Evolutionary conservation across 2,888 invertebrate species (phyloP).

Genomic region (Matsumyia berberina): DNA sequence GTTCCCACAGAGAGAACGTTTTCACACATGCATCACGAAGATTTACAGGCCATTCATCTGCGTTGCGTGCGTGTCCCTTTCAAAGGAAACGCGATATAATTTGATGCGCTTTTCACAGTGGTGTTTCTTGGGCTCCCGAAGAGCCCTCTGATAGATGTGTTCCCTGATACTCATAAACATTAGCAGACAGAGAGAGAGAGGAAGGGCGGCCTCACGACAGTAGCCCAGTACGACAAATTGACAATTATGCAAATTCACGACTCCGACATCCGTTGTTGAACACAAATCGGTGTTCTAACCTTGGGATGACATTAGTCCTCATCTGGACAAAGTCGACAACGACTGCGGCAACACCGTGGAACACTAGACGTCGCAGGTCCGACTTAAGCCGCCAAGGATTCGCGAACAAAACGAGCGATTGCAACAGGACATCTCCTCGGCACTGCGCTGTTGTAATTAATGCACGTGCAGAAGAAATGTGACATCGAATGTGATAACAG

Average conservation of each 20-base stretch:
- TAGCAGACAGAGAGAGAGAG: constrained; percentile 31
- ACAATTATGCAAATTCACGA: constrained; percentile 72
- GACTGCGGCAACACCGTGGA: not conserved
- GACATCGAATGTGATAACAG: constrained; percentile 73
- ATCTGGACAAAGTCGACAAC: constrained; percentile 22
- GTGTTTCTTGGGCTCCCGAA: constrained; percentile 42
- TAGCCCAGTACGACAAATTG: constrained; percentile 58
- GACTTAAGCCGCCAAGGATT: constrained; percentile 23
- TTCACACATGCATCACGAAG: constrained; percentile 74
- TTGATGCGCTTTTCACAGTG: constrained; percentile 66
- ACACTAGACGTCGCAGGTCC: not conserved
- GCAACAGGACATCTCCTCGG: constrained; percentile 53
- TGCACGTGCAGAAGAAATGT: constrained; percentile 65
- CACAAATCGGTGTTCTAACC: constrained; percentile 54
- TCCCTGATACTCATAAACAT: constrained; percentile 59
- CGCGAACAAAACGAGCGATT: constrained; percentile 50
- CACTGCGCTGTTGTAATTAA: constrained; percentile 58
- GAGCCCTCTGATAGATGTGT: constrained; percentile 50
- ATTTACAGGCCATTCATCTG: constrained; percentile 67
- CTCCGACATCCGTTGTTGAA: constrained; percentile 47
- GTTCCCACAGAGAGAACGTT: constrained; percentile 55
- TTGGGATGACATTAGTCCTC: constrained; percentile 55
- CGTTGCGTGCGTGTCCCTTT: constrained; percentile 71
- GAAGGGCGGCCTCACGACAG: not conserved
- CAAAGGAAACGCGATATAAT: constrained; percentile 73